Conservation (phyloP, 1,140 invertebrate species). For the Pseudobourletiella spinata region DNA sequence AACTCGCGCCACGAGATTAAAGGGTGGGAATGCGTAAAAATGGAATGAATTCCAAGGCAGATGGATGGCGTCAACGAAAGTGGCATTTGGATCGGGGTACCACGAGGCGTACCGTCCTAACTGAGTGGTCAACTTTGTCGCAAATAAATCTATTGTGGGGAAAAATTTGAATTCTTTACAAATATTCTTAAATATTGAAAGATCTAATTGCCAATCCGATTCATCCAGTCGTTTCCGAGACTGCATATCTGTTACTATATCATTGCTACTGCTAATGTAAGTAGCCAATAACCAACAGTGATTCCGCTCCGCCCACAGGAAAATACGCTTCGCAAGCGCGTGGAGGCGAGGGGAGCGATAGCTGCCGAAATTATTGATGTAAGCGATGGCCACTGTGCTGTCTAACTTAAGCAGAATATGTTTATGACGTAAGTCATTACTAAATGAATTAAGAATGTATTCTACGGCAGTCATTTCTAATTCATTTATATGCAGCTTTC, state of each 20-base stretch:
- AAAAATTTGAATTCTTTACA: not conserved
- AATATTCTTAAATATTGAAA: not conserved
- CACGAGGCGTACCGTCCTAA: not conserved
- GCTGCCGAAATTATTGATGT: constrained; percentile 20
- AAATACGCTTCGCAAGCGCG: constrained; percentile 13
- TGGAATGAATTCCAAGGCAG: not conserved
- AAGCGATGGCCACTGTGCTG: constrained; percentile 12
- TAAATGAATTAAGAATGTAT: constrained; percentile 7
- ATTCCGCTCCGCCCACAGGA: constrained; percentile 4
- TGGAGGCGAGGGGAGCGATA: not conserved
- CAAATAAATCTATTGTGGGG: constrained; percentile 5
- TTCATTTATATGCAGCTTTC: constrained; percentile 14
- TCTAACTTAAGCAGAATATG: constrained; percentile 11
- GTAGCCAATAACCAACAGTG: not conserved
- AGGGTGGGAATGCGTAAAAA: constrained; percentile 4
- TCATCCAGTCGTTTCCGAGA: constrained; percentile 5
- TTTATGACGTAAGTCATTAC: not conserved
- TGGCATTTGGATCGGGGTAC: not conserved
- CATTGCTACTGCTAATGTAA: constrained; percentile 4
- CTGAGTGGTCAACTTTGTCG: not conserved
- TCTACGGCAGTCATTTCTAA: constrained; percentile 17
- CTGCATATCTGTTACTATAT: not conserved
- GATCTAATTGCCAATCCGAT: constrained; percentile 1
- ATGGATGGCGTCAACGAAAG: not conserved
- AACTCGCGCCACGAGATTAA: not conserved